Percentiles rank a stretch among this genome's conserved stretches.
These are phyloP conservation scores for Oncorhynchus masou DNA, from an alignment of 2,113 vertebrate genomes.

Conservation along the genomic window DNA sequence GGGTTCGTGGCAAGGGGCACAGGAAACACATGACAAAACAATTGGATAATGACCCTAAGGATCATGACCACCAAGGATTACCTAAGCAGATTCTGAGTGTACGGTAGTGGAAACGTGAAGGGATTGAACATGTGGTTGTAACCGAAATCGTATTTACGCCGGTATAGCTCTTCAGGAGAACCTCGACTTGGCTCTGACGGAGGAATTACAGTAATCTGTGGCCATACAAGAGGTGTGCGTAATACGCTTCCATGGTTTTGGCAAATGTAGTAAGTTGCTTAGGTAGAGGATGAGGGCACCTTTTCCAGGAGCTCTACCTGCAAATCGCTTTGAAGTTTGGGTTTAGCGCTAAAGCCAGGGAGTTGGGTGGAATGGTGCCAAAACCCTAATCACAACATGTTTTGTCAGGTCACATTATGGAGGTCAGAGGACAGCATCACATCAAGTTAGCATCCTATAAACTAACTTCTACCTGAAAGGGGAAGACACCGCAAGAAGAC, in stretches of 20 bases:
- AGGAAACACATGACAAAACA: neutral
- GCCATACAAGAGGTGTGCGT: neutral
- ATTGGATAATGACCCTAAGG: no score
- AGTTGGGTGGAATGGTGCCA: neutral
- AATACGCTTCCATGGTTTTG: neutral
- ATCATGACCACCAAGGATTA: no score
- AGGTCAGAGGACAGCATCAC: no score
- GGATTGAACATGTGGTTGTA: no score
- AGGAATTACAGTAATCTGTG: constrained; percentile 10
- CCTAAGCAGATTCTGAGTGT: no score
- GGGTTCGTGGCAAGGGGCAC: constrained; percentile 16
- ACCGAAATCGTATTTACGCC: no score
- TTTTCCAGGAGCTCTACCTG: neutral
- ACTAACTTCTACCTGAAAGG: no score
- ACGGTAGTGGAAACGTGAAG: no score
- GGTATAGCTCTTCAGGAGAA: no score
- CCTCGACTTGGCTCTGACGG: neutral
- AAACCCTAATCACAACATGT: neutral
- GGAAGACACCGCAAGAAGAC: no score
- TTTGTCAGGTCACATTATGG: neutral
- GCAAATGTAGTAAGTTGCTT: constrained; percentile 10
- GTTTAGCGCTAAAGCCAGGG: neutral
- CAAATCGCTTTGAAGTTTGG: neutral
- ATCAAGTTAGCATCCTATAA: no score
- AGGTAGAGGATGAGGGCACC: neutral